Conservation (phyloP, 2,113 vertebrate genomes). For the Nymphicus hollandicus region DNA sequence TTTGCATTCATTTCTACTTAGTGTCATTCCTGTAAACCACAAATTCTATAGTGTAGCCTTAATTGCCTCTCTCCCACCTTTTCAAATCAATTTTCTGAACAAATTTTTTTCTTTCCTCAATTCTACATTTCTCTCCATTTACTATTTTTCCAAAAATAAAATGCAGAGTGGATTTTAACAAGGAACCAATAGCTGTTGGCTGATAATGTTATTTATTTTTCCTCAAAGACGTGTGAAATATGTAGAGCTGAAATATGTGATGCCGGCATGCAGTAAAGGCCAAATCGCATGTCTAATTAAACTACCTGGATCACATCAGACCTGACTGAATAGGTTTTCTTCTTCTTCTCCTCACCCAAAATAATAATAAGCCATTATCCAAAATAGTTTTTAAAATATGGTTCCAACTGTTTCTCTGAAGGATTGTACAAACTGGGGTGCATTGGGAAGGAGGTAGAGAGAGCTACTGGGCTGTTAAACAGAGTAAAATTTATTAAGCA, state of each 20-base stretch:
- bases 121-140: neutral
- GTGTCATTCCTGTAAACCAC: neutral
- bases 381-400: neutral
- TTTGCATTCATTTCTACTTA: neutral
- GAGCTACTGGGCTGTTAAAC: neutral
- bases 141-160: neutral
- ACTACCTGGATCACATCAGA: neutral
- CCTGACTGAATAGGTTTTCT: neutral
- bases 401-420: neutral
- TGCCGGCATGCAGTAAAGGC: neutral
- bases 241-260: neutral
- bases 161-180: neutral
- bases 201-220: neutral
- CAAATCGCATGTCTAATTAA: neutral
- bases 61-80: neutral
- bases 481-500: neutral
- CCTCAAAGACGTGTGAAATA: fast-evolving
- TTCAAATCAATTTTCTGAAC: neutral
- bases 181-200: too few relatives aligned
- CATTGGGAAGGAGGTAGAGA: neutral
- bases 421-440: neutral
- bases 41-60: neutral
- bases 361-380: neutral
- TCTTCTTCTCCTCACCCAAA: neutral
- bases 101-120: neutral